phyloP scores from a whole-genome alignment of 1,140 invertebrate species.

The Danaus melanippus region DNA sequence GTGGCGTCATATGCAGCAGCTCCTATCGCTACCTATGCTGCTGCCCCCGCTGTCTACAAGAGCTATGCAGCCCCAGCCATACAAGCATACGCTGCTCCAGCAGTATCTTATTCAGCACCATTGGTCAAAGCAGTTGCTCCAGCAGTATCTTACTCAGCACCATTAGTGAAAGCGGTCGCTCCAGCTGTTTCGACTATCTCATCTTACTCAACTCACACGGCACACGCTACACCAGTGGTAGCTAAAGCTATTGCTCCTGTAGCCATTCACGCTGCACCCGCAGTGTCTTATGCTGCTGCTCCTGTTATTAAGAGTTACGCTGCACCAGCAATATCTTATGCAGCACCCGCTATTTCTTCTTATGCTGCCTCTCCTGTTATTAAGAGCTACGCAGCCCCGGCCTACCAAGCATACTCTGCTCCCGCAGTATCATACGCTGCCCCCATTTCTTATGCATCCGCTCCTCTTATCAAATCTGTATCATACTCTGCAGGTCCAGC shows the following conservation, averaged over 20 bases:
- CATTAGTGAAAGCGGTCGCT: conserved; percentile 25
- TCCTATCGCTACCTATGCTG: conserved; percentile 7
- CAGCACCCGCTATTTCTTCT: conserved; percentile 14
- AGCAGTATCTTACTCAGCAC: conserved; percentile 16
- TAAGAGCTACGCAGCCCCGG: conserved; percentile 17
- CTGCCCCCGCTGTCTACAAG: conserved; percentile 18
- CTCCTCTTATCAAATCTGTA: conserved; percentile 27
- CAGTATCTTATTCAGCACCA: conserved; percentile 15
- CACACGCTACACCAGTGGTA: conserved; percentile 38
- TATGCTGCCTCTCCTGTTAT: conserved; percentile 16
- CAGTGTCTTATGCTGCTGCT: conserved; percentile 17
- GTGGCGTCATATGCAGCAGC: conserved; percentile 29
- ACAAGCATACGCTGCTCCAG: conserved; percentile 31
- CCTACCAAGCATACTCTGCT: conserved; percentile 11
- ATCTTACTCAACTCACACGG: conserved; percentile 48
- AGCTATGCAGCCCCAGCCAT: conserved; percentile 30
- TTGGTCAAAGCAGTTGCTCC: conserved; percentile 22
- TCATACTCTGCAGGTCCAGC: conserved; percentile 37
- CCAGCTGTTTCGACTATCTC: conserved; percentile 51
- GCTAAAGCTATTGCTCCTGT: conserved; percentile 38
- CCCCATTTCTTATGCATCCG: conserved; percentile 23
- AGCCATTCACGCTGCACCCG: conserved; percentile 15
- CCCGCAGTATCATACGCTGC: conserved; percentile 9
- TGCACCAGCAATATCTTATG: conserved; percentile 1
- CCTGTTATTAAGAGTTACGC: conserved; percentile 21